phyloP scores from a whole-genome alignment of 1,140 invertebrate species.

The Sarcophaga peregrina region DNA sequence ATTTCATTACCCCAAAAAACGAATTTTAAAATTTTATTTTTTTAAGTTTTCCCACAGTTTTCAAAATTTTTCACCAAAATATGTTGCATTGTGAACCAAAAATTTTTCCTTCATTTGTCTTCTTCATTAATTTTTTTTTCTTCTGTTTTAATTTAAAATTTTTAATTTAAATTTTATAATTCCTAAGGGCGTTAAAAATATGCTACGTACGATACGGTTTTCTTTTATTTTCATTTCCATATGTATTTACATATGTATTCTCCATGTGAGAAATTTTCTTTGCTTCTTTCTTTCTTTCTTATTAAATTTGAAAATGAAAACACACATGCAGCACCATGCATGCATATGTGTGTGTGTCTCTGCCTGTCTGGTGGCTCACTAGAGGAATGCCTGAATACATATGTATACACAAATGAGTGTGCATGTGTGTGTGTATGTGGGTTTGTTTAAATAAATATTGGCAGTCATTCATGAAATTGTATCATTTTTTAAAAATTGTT shows the following conservation, averaged over 20 bases:
- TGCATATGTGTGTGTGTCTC: neutral
- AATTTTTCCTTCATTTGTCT: neutral
- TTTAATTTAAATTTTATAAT: conserved; percentile 12
- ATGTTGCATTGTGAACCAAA: too few species aligned
- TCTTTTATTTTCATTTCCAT: too few species aligned
- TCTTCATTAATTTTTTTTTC: neutral
- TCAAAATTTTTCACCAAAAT: neutral
- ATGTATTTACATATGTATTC: too few species aligned
- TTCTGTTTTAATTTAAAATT: too few species aligned
- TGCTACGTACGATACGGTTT: too few species aligned
- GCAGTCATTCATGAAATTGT: conserved; percentile 14
- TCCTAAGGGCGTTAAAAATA: neutral
- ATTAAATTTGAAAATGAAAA: neutral
- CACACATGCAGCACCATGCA: neutral
- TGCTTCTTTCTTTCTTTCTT: neutral
- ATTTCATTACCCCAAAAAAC: too few species aligned
- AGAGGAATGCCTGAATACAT: too few species aligned
- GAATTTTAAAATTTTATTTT: neutral
- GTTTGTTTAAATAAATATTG: conserved; percentile 4
- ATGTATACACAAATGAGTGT: neutral
- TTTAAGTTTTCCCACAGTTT: conserved; percentile 3
- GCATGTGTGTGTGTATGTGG: neutral
- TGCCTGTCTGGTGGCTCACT: too few species aligned
- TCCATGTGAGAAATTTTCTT: neutral
- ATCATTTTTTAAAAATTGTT: neutral